phyloP scores from a whole-genome alignment of 2,113 vertebrate genomes.

The Tachuris rubrigastra region DNA sequence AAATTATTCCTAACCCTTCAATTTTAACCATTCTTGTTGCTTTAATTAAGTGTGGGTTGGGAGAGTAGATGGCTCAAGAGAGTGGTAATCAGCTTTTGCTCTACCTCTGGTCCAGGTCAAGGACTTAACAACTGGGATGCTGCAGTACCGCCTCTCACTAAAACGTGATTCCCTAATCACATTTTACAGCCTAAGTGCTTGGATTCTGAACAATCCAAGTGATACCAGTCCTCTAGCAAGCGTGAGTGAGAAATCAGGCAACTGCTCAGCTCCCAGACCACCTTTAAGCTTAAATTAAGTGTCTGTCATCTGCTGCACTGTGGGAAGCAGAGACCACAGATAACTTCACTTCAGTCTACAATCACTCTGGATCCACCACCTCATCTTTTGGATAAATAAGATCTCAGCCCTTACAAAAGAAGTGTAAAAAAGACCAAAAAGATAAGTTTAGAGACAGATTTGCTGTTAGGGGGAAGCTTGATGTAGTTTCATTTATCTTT shows the following conservation, averaged over 20 bases:
- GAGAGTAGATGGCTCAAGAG: neutral
- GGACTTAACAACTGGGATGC: neutral
- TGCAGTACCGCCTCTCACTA: neutral
- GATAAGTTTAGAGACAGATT: neutral
- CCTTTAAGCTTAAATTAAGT: neutral
- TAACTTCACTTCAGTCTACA: neutral
- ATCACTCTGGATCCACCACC: neutral
- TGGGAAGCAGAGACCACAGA: neutral
- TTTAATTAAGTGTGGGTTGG: neutral
- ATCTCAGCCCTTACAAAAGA: neutral
- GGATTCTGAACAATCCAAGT: neutral
- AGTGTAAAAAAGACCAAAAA: neutral
- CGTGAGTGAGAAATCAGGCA: neutral
- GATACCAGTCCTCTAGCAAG: neutral
- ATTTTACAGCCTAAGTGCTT: neutral
- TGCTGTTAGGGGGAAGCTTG: neutral
- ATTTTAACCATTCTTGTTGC: neutral
- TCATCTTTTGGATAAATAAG: neutral
- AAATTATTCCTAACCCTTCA: neutral
- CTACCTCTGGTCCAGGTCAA: neutral
- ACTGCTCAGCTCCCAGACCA: neutral
- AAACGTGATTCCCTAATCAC: neutral
- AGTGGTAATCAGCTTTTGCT: neutral
- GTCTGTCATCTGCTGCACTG: neutral
- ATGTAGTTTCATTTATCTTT: neutral